These are phyloP conservation scores for Coleophora flavipennella DNA, from an alignment of 2,888 invertebrate species.

Conservation along the genomic window DNA sequence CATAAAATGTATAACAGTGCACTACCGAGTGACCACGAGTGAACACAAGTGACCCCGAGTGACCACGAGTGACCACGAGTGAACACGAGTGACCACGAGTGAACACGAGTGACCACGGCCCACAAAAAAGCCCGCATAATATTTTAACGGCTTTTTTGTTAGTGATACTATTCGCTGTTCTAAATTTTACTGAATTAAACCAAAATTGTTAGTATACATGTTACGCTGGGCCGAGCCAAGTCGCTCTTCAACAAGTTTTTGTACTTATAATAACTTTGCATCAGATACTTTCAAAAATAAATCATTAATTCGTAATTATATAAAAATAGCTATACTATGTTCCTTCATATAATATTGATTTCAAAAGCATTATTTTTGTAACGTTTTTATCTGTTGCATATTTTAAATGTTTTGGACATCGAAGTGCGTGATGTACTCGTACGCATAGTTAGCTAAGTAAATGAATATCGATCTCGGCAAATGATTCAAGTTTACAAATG, in stretches of 20 bases:
- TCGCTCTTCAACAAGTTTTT: constrained; percentile 52
- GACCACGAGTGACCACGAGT: too few relatives aligned
- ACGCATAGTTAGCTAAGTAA: too few relatives aligned
- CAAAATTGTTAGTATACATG: constrained; percentile 43
- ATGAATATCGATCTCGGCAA: too few relatives aligned
- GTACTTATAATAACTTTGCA: constrained; percentile 57
- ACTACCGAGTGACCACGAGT: too few relatives aligned
- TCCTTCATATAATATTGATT: constrained; percentile 39
- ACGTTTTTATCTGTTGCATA: constrained; percentile 17
- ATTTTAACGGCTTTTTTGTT: too few relatives aligned
- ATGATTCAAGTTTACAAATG: too few relatives aligned
- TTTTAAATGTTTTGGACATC: too few relatives aligned
- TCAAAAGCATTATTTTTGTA: constrained; percentile 50
- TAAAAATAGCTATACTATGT: constrained; percentile 53
- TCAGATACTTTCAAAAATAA: constrained; percentile 40
- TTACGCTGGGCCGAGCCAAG: constrained; percentile 48
- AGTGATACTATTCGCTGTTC: not conserved
- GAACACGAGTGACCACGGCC: too few relatives aligned
- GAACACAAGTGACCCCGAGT: too few relatives aligned
- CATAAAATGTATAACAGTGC: constrained; percentile 35
- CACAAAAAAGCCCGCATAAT: not conserved
- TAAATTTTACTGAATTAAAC: constrained; percentile 35
- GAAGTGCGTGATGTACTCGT: too few relatives aligned
- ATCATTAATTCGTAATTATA: constrained; percentile 46
- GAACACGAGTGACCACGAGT: too few relatives aligned